phyloP scores from a whole-genome alignment of 2,888 invertebrate genomes.

The Reticulitermes lucifugus region DNA sequence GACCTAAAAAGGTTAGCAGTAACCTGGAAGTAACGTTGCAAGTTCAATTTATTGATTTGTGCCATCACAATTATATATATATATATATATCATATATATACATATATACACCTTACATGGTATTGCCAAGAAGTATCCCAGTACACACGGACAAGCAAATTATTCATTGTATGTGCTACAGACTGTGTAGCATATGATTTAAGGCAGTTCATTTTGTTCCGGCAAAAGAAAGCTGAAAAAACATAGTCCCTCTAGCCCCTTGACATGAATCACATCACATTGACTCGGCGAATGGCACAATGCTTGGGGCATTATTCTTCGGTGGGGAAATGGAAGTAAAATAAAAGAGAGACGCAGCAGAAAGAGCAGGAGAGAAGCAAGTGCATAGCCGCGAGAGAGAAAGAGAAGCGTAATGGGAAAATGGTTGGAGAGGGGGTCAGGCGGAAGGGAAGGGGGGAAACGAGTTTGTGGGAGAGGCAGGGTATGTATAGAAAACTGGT shows the following conservation, averaged over 20 bases:
- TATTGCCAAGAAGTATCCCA: no score
- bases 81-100: no score
- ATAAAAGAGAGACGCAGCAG: background rate
- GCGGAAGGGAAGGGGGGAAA: slow-evolving; percentile 38
- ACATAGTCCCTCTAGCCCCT: background rate
- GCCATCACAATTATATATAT: no score
- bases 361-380: slow-evolving; percentile 47
- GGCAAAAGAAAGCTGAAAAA: background rate
- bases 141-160: no score
- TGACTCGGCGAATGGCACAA: slow-evolving; percentile 33
- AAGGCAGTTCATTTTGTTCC: slow-evolving; percentile 1
- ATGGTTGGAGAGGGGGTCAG: background rate
- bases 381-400: slow-evolving; percentile 1
- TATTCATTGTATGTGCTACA: no score
- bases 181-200: background rate
- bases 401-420: slow-evolving; percentile 16
- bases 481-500: slow-evolving; percentile 21
- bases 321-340: slow-evolving; percentile 29
- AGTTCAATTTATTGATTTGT: no score
- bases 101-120: no score
- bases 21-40: no score
- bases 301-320: slow-evolving; percentile 28
- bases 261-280: slow-evolving; percentile 17
- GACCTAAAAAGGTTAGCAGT: no score
- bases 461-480: slow-evolving; percentile 49